Base-by-base conservation (phyloP, 2,797 vertebrate genomes). In the Hydrophis major region DNA sequence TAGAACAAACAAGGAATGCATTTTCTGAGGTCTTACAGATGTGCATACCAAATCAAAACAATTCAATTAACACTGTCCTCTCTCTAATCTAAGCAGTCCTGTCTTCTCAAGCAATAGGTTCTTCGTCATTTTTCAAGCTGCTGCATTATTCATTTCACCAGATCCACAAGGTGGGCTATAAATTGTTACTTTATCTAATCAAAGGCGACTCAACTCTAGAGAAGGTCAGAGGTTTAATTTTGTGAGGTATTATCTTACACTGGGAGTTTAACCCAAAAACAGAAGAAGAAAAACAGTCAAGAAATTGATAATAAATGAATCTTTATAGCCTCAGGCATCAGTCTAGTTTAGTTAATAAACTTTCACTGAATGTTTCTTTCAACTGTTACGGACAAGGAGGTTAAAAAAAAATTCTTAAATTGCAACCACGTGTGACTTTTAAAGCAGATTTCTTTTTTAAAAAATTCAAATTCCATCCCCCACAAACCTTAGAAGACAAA, bases 111-210 rank as follows among this genome's bases (percentile, higher is more conserved):
- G 97, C 97, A 97, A 98, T 97, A 97, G 97, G 96, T 97, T 95
- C 97, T 96, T 96, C 95, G 96, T 95, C 96, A 96, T 96, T 97
- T 97, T 96, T 86, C 96, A 97, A 95, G 96, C 97, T 97, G 93
- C 95, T 98, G 97, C 97, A 99, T 98, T 98, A 98, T 99, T 99
- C 99, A 99, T 99, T 99, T 99, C 98, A 98, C 97, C 97, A 97
- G 97, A 98, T 98, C 97, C 97, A 98, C 97, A 97, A 97, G 97
- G 97, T 96, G 96, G 96, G 98, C 97, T 97, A 98, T 98, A 98
- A 98, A 98, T 98, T 98, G 98, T 98, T 98, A 98, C 98, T 98
- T 98, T 98, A 98, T 98, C 98, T 98, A 98, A 98, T 98, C 97
- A 98, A 98, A 98, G 97, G 97, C 95, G 97, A 98, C 97, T 98